phyloP scores from a whole-genome alignment of 1,140 invertebrate species.

The Stegodyphus mimosarum region DNA sequence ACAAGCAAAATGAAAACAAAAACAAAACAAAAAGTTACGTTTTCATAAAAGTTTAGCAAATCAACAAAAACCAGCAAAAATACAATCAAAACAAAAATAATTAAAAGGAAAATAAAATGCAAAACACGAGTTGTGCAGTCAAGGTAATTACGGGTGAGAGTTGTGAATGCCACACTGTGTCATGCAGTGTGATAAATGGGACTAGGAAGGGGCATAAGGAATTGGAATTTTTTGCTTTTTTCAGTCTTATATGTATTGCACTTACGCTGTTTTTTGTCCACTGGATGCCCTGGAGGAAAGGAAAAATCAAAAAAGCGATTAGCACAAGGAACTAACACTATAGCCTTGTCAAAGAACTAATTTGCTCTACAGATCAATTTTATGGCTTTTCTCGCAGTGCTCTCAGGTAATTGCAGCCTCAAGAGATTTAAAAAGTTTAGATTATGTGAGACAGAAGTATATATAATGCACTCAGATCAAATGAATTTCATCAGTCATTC shows the following conservation, averaged over 20 bases:
- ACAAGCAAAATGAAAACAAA: too few species aligned
- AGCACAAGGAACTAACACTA: constrained; percentile 52
- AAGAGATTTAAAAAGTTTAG: too few species aligned
- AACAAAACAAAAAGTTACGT: too few species aligned
- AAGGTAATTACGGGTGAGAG: neutral
- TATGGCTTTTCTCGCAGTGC: neutral
- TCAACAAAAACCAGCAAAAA: neutral
- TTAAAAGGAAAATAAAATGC: neutral
- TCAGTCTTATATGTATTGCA: constrained; percentile 46
- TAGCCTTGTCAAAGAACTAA: constrained; percentile 31
- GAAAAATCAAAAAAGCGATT: constrained; percentile 55
- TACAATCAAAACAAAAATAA: constrained; percentile 2
- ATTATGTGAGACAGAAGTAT: too few species aligned
- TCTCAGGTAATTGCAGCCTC: neutral
- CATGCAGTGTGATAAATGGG: neutral
- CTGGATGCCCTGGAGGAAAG: constrained; percentile 54
- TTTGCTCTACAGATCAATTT: constrained; percentile 10
- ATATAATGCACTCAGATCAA: too few species aligned
- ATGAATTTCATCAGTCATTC: too few species aligned
- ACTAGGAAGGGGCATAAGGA: neutral
- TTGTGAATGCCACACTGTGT: neutral
- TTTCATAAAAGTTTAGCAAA: too few species aligned
- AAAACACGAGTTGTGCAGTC: neutral
- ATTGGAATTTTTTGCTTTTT: constrained; percentile 13
- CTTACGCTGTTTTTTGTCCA: constrained; percentile 61